Percentiles rank a stretch among this genome's conserved stretches.
Evolutionary conservation across 2,797 vertebrate genomes (phyloP).

Genomic region (Poeciliopsis paucimaculata): DNA sequence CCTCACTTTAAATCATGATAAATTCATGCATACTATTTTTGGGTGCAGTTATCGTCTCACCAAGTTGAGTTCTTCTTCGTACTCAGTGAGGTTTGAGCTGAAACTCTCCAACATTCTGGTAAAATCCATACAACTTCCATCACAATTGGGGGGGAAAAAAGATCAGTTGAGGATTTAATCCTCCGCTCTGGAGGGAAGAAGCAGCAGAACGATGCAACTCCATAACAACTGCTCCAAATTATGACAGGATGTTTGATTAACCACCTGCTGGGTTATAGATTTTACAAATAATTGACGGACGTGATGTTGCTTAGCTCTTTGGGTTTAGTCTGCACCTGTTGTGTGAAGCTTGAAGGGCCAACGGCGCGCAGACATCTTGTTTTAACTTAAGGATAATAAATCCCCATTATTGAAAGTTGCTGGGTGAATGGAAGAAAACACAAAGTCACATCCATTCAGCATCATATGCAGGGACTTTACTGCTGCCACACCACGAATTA

Average conservation of each 20-base stretch:
- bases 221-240: conserved; percentile 2
- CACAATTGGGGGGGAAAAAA: background rate
- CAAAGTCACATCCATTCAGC: background rate
- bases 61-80: background rate
- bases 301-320: background rate
- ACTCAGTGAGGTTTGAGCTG: background rate
- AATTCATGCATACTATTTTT: background rate
- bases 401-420: background rate
- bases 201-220: background rate
- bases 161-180: background rate
- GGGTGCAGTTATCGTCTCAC: background rate
- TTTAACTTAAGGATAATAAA: background rate
- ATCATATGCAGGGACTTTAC: background rate
- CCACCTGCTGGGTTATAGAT: background rate
- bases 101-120: background rate
- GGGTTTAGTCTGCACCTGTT: background rate
- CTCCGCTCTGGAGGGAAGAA: background rate
- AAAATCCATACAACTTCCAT: background rate
- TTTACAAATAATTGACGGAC: conserved; percentile 1
- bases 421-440: background rate
- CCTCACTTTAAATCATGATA: background rate
- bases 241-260: conserved; percentile 6
- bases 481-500: fast-evolving
- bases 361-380: background rate
- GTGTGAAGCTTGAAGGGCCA: background rate